Evolutionary conservation across 2,888 invertebrate species (phyloP).

Genomic region (Cynaeus angustus): DNA sequence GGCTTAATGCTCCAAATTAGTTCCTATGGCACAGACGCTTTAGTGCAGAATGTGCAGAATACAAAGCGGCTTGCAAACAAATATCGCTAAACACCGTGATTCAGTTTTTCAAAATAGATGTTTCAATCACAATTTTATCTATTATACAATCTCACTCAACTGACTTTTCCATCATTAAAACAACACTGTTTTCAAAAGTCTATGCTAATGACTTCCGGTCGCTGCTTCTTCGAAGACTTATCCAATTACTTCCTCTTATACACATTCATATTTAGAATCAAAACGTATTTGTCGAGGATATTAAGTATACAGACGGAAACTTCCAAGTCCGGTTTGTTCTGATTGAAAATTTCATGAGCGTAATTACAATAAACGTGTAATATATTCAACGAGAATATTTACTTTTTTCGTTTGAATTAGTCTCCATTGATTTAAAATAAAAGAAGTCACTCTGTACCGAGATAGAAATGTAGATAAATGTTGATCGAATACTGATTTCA

Average conservation of each 20-base stretch:
- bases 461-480: background rate
- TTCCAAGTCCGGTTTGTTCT: constrained; percentile 11
- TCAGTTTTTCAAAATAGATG: constrained; percentile 10
- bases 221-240: constrained; percentile 25
- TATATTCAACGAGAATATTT: background rate
- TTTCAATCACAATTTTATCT: background rate
- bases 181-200: constrained; percentile 16
- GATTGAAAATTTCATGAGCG: constrained; percentile 10
- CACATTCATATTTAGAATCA: constrained; percentile 33
- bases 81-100: constrained; percentile 32
- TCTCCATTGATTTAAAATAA: background rate
- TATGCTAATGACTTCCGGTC: constrained; percentile 34
- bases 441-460: background rate
- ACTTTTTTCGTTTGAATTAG: background rate
- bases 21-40: constrained; percentile 46
- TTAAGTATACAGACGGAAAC: constrained; percentile 16
- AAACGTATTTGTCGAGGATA: constrained; percentile 22
- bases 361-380: constrained; percentile 3
- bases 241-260: constrained; percentile 29
- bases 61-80: constrained; percentile 41
- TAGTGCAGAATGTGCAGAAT: constrained; percentile 40
- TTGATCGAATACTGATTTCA: constrained; percentile 4
- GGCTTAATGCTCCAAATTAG: constrained; percentile 49
- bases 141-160: too few species aligned
- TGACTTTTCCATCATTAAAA: constrained; percentile 24